Base-by-base conservation (phyloP, 2,113 vertebrate species). In the Psittacus erithacus region DNA sequence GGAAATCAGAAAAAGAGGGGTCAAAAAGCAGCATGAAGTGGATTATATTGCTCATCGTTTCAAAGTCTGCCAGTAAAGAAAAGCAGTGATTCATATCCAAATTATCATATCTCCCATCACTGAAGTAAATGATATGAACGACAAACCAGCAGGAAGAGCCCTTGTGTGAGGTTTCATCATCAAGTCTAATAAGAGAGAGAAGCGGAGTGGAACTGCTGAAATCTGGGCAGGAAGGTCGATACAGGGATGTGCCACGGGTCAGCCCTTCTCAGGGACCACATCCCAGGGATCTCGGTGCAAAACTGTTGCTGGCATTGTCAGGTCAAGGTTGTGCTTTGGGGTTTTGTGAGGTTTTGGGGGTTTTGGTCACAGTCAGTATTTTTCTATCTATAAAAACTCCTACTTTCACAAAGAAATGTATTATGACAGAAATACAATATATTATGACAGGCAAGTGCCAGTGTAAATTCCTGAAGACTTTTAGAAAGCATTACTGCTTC, bases 361-460 rank as follows among this genome's bases (percentile, higher is more conserved):
- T 63, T 68, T 83, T 64, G n/a, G 83, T 79, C 62, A 60, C 55
- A 63, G 68, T 13, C 64, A 11, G 57, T 68, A 23, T 85, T 86
- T 62, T 82, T 47, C 86, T 81, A 20, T 82, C 49, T 50, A 25
- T 41, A 82, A 92, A 89, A 33, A 6, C 64, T 88, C 39, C 68
- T 85, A 13, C 57, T 88, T 73, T 57, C 53, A 68, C 39, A 69
- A 92, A 94, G 49, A 88, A 83, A 82, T 78, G 20, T 79, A 82
- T 93, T 95, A 91, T 84, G 78, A 62, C 55, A 93, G 77, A 89
- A 94, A 89, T 77, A 17, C 2, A 88, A 95, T 95, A 35, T 80
- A 70, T 86, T 93, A 73, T 79, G 83, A 81, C 52, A 95, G 59
- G 9, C 80, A 76, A 44, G 59, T 75, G 82, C 90, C 90, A 94